Conservation (phyloP, 2,888 invertebrate genomes). For the Creontiades dilutus region DNA sequence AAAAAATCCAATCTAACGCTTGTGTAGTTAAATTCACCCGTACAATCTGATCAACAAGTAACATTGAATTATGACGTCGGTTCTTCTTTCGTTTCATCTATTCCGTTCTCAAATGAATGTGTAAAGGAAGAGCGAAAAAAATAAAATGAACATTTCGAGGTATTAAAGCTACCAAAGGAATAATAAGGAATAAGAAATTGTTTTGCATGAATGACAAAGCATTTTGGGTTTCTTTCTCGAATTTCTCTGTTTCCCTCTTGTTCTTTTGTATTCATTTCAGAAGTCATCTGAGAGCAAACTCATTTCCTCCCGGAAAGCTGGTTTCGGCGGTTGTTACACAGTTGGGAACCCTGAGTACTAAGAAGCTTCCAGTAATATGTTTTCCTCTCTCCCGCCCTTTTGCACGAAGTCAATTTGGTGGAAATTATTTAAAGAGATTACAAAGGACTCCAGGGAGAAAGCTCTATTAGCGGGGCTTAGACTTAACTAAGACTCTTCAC, state of each 20-base stretch:
- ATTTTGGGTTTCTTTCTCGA: background rate
- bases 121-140: no score
- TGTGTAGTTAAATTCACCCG: no score
- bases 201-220: no score
- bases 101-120: no score
- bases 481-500: conserved; percentile 34
- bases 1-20: no score
- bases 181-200: no score
- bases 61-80: no score
- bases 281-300: conserved; percentile 32
- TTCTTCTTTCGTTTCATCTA: no score
- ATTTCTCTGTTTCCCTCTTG: background rate
- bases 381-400: background rate
- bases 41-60: no score
- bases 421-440: conserved; percentile 42
- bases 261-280: conserved; percentile 8
- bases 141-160: no score
- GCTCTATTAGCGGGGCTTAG: conserved; percentile 25
- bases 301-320: conserved; percentile 40
- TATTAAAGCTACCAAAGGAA: no score
- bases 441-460: background rate
- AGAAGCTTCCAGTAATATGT: conserved; percentile 30
- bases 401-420: background rate
- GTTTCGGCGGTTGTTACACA: conserved; percentile 35
- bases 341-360: conserved; percentile 8